Conservation (phyloP, 2,797 vertebrate genomes). For the Anisognathus igniventris region DNA sequence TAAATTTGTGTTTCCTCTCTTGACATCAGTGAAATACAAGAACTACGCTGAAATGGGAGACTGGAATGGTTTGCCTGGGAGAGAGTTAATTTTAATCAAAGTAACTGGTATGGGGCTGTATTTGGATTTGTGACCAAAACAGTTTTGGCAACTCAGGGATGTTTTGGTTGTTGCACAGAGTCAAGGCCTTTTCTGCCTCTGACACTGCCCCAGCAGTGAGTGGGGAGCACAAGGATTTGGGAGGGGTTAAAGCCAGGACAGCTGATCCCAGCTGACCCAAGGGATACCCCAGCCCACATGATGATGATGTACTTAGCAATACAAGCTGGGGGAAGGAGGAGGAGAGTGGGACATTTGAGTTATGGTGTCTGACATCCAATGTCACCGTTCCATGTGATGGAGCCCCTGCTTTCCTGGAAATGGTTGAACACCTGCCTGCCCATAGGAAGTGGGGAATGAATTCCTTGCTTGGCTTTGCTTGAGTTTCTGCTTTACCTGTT, state of each 20-base stretch:
- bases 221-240: not conserved
- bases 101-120: not conserved
- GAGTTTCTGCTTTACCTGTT: not conserved
- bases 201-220: fast-evolving
- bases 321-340: not conserved
- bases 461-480: not conserved
- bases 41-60: not conserved
- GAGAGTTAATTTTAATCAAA: not conserved
- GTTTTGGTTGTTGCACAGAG: not conserved
- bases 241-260: not conserved
- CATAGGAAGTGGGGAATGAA: not conserved
- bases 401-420: not conserved
- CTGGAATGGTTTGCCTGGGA: not conserved
- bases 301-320: not conserved
- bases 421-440: not conserved
- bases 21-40: not conserved
- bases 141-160: not conserved
- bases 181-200: not conserved
- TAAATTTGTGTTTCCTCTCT: not conserved
- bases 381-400: fast-evolving
- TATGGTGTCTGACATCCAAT: fast-evolving
- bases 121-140: not conserved
- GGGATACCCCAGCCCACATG: not conserved
- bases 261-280: fast-evolving
- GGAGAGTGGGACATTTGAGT: fast-evolving